A percentile compares a stretch with the other conserved stretches of the same genome.
Evolutionary conservation across 2,888 invertebrate species (phyloP).

Genomic region (Acheta domesticus): DNA sequence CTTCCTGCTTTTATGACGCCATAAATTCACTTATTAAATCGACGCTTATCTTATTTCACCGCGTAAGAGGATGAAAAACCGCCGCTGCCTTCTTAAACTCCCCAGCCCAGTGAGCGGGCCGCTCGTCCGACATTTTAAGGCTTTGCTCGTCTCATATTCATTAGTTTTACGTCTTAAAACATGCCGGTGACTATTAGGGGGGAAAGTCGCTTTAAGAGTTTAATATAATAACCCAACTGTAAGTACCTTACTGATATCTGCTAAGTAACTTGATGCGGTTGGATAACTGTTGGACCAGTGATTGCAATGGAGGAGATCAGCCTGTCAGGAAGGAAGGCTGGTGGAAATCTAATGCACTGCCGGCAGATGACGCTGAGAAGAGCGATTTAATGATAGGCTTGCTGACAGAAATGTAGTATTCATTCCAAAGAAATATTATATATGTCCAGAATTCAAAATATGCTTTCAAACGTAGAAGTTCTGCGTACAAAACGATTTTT

Average conservation of each 20-base stretch:
- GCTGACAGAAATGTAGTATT: too few species aligned
- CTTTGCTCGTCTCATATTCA: not conserved
- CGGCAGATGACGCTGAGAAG: too few species aligned
- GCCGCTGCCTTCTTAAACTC: not conserved
- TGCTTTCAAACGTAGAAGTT: too few species aligned
- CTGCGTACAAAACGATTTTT: too few species aligned
- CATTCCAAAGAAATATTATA: too few species aligned
- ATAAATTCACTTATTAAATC: constrained; percentile 18
- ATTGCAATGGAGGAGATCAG: too few species aligned
- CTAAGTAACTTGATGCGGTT: not conserved
- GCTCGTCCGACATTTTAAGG: constrained; percentile 3
- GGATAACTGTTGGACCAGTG: too few species aligned
- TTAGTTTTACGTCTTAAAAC: constrained; percentile 10
- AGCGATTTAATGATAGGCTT: too few species aligned
- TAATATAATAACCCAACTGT: constrained; percentile 1
- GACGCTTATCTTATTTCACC: constrained; percentile 10
- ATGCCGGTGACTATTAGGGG: constrained; percentile 2
- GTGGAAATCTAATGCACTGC: too few species aligned
- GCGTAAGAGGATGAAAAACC: constrained; percentile 18
- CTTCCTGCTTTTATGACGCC: not conserved
- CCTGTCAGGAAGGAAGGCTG: too few species aligned
- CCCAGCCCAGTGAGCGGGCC: not conserved
- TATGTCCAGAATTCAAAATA: too few species aligned
- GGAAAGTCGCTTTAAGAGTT: constrained; percentile 1
- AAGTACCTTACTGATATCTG: not conserved